phyloP scores from a whole-genome alignment of 2,113 vertebrate species.

The Esox niger region DNA sequence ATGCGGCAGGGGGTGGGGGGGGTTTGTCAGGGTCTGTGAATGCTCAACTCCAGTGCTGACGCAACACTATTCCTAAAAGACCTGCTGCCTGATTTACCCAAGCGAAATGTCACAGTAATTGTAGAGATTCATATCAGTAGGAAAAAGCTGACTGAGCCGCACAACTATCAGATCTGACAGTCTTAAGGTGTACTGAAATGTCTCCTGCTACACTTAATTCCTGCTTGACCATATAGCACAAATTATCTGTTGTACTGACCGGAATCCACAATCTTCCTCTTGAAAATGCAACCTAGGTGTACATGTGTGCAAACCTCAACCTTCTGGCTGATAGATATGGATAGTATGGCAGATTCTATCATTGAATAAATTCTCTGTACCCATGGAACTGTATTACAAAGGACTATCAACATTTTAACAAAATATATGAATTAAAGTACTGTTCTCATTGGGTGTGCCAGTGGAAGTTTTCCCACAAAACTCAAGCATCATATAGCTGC shows the following conservation, averaged over 20 bases:
- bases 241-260: slow-evolving; percentile 55
- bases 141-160: slow-evolving; percentile 71
- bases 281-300: slow-evolving; percentile 16
- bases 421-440: no score
- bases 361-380: no score
- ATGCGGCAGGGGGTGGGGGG: slow-evolving; percentile 65
- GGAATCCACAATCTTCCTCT: slow-evolving; percentile 20
- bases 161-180: slow-evolving; percentile 74
- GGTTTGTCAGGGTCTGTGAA: slow-evolving; percentile 60
- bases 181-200: slow-evolving; percentile 69
- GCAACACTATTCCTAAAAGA: slow-evolving; percentile 68
- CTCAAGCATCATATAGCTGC: no score
- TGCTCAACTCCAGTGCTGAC: slow-evolving; percentile 66
- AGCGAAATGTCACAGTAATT: slow-evolving; percentile 74
- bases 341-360: no score
- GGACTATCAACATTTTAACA: no score
- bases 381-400: no score
- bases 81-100: slow-evolving; percentile 65
- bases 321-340: no score
- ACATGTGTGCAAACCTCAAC: not conserved
- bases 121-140: slow-evolving; percentile 77
- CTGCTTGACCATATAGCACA: slow-evolving; percentile 56
- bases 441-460: no score
- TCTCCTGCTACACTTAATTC: slow-evolving; percentile 57
- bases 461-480: no score